phyloP scores from a whole-genome alignment of 2,113 vertebrate genomes.

The Microcebus jonahi region DNA sequence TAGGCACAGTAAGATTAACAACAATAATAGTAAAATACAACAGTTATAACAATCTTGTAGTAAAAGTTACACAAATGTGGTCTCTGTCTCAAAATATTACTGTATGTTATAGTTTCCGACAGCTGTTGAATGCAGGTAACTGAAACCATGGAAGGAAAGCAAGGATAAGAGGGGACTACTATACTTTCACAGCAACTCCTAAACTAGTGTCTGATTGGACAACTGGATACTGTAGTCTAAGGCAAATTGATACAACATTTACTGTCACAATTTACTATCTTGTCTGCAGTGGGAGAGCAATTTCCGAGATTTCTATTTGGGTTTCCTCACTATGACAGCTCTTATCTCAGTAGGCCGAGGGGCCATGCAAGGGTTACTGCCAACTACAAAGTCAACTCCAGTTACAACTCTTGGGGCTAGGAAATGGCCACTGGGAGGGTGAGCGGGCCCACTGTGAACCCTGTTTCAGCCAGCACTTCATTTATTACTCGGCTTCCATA shows the following conservation, averaged over 20 bases:
- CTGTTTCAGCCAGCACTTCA: background rate
- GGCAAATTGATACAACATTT: background rate
- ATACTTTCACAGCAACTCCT: background rate
- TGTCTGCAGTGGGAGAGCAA: background rate
- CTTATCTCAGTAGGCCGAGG: background rate
- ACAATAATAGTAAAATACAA: background rate
- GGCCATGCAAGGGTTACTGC: background rate
- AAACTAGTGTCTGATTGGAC: background rate
- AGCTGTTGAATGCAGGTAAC: background rate
- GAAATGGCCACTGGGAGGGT: background rate
- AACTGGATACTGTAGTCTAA: background rate
- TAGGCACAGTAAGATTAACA: background rate
- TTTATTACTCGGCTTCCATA: background rate
- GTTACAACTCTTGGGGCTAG: background rate
- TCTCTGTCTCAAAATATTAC: background rate
- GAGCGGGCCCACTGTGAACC: background rate
- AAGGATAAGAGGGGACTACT: background rate
- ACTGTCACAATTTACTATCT: background rate
- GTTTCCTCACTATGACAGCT: background rate
- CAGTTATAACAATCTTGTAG: background rate
- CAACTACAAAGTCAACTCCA: background rate
- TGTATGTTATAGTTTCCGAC: background rate
- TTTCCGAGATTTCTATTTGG: constrained; percentile 7
- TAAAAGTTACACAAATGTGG: background rate
- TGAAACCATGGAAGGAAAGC: background rate